Percentiles rank a stretch among this genome's conserved stretches.
phyloP scores from a whole-genome alignment of 2,888 invertebrate species.

The Chromoteleia sp. region DNA sequence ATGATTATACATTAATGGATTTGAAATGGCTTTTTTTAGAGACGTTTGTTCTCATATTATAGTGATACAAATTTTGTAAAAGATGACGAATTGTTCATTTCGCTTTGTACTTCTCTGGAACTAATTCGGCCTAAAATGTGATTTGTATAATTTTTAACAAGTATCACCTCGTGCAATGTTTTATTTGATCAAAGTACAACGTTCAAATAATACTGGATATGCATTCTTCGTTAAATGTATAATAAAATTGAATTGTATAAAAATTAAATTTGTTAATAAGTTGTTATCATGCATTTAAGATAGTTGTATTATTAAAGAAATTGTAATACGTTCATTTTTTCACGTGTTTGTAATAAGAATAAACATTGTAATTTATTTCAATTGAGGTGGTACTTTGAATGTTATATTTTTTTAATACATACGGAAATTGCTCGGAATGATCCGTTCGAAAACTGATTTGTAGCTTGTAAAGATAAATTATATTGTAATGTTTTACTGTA shows the following conservation, averaged over 20 bases:
- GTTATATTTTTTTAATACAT: background rate
- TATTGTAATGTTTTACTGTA: constrained; percentile 57
- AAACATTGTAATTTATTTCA: background rate
- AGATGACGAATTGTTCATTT: too few species aligned
- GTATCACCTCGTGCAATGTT: constrained; percentile 17
- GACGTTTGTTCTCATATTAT: too few species aligned
- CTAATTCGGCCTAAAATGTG: constrained; percentile 9
- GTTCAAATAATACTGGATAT: background rate
- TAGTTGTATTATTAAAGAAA: background rate
- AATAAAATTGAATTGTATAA: background rate
- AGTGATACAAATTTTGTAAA: background rate
- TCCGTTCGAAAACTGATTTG: constrained; percentile 13
- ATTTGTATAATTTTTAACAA: constrained; percentile 5
- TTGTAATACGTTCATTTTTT: background rate
- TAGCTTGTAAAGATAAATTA: constrained; percentile 58
- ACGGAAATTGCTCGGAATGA: constrained; percentile 4
- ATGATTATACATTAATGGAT: too few species aligned
- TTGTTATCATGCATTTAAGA: background rate
- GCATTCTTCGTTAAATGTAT: background rate
- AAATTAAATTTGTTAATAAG: background rate
- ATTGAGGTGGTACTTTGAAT: constrained; percentile 22
- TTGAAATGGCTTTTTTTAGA: background rate
- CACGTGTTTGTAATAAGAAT: background rate
- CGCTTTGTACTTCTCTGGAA: background rate
- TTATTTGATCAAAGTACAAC: background rate